These are phyloP conservation scores for Eutolmus rufibarbis DNA, from an alignment of 2,888 invertebrate genomes.

Conservation along the genomic window DNA sequence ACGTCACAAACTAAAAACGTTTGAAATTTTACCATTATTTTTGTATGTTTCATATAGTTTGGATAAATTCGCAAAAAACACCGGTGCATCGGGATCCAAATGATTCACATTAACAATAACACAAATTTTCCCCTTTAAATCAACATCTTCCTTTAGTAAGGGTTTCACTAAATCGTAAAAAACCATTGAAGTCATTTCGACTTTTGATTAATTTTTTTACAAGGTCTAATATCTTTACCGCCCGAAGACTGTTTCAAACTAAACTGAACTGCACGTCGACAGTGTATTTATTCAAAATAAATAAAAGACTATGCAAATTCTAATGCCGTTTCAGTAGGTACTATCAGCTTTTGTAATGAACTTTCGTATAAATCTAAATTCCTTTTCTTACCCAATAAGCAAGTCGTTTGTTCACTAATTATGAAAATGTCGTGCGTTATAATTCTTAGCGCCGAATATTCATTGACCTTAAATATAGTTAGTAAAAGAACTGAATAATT, in stretches of 20 bases:
- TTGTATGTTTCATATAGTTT: background rate
- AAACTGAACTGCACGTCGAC: background rate
- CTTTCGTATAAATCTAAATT: background rate
- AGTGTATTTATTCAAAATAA: background rate
- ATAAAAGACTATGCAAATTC: background rate
- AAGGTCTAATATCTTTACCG: background rate
- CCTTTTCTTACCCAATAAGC: background rate
- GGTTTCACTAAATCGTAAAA: conserved; percentile 2
- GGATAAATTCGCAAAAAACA: background rate
- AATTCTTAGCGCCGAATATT: background rate
- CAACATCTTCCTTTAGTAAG: background rate
- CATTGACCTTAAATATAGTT: background rate
- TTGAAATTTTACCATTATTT: background rate
- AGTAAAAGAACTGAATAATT: background rate
- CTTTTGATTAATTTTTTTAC: background rate
- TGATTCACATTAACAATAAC: background rate
- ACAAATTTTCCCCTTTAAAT: background rate
- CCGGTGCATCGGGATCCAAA: background rate
- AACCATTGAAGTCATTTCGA: background rate
- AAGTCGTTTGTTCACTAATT: background rate
- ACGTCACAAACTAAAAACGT: background rate
- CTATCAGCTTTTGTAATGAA: background rate
- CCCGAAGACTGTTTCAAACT: background rate
- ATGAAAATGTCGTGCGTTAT: background rate
- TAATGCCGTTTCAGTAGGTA: background rate